Evolutionary conservation across 2,888 invertebrate genomes (phyloP).

Genomic region (Caenorhabditis doughertyi): DNA sequence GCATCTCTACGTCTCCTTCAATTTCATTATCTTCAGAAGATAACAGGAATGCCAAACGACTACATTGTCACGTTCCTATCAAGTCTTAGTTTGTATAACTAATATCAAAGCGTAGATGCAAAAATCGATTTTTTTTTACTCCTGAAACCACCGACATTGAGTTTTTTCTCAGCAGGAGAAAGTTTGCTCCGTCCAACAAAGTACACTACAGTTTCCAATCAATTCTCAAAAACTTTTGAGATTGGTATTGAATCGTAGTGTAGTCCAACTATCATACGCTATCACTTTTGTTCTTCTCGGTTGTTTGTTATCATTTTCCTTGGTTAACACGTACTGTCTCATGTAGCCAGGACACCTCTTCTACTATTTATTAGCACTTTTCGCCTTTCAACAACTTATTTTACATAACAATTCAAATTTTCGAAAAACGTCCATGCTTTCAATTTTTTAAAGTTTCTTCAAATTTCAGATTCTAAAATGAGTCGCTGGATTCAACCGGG

Average conservation of each 20-base stretch:
- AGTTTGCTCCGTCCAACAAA: background rate
- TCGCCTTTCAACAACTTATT: background rate
- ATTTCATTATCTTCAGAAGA: background rate
- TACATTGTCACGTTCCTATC: constrained; percentile 30
- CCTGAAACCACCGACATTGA: background rate
- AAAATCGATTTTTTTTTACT: background rate
- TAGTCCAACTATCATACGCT: constrained; percentile 46
- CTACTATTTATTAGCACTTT: constrained; percentile 52
- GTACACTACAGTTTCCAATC: constrained; percentile 25
- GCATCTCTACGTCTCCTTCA: constrained; percentile 22
- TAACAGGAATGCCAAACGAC: constrained; percentile 39
- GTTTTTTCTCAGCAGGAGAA: background rate
- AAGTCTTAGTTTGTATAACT: background rate
- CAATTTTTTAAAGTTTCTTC: background rate
- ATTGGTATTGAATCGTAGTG: constrained; percentile 37
- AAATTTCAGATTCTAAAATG: constrained; percentile 41
- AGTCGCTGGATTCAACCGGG: constrained; percentile 73
- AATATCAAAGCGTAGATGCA: background rate
- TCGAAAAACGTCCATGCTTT: background rate
- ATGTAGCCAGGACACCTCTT: constrained; percentile 28
- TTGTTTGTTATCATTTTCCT: constrained; percentile 23
- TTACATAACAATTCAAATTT: no score
- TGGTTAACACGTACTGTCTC: constrained; percentile 44
- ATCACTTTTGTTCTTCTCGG: constrained; percentile 30
- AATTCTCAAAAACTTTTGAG: background rate